A percentile compares a stretch with the other conserved stretches of the same genome.
phyloP scores from a whole-genome alignment of 92 coral and sea anemone species.

The Umimayanthus chanpuru region DNA sequence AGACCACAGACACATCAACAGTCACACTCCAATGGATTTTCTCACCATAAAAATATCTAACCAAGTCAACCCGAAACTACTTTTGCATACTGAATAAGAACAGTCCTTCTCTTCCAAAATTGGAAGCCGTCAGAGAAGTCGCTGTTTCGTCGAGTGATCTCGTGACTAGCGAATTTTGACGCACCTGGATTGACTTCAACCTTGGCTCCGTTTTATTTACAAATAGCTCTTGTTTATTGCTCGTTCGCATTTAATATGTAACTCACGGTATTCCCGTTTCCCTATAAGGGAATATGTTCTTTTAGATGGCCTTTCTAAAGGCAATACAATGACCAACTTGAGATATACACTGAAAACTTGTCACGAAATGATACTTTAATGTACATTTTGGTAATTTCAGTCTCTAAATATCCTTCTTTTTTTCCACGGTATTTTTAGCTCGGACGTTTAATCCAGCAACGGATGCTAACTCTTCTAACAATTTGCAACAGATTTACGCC shows the following conservation, averaged over 20 bases:
- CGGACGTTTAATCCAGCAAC: neutral
- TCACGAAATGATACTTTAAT: neutral
- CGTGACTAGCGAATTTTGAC: too few species aligned
- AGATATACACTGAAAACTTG: neutral
- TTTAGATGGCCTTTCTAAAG: neutral
- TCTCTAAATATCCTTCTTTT: neutral
- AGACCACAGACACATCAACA: neutral
- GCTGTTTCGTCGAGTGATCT: too few species aligned
- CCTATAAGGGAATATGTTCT: constrained; percentile 6
- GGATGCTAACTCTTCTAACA: constrained; percentile 29
- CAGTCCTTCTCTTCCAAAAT: too few species aligned
- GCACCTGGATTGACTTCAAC: neutral
- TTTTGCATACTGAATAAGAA: neutral
- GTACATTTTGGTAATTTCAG: neutral
- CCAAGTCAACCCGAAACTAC: neutral
- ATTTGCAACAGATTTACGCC: constrained; percentile 26
- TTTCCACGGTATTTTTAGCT: neutral
- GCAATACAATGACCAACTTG: neutral
- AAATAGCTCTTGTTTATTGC: neutral
- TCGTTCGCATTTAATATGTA: neutral
- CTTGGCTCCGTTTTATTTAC: neutral
- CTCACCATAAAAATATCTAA: neutral
- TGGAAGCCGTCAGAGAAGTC: too few species aligned
- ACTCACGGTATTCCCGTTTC: neutral
- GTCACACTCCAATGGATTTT: neutral